Conservation (phyloP, 2,888 invertebrate species). For the Drosophila parthenogenetica region DNA sequence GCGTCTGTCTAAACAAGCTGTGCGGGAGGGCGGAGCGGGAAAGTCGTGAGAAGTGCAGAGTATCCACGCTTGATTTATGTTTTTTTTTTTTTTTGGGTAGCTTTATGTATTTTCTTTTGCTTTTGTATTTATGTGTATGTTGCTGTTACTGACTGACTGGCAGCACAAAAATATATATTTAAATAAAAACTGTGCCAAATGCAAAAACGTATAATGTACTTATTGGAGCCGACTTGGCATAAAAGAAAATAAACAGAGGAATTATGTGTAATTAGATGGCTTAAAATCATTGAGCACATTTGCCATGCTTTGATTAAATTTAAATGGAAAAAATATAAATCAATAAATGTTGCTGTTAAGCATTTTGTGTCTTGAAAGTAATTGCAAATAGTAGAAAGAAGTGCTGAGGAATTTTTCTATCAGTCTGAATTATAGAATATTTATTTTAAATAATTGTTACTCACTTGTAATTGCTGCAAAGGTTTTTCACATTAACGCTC, state of each 20-base stretch:
- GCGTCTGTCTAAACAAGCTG: conserved; percentile 53
- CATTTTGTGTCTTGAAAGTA: neutral
- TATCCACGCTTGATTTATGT: conserved; percentile 53
- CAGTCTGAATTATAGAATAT: neutral
- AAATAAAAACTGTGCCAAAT: conserved; percentile 48
- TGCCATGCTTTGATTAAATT: conserved; percentile 32
- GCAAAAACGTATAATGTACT: conserved; percentile 21
- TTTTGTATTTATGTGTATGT: conserved; percentile 10
- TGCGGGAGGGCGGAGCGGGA: neutral
- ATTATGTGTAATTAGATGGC: conserved; percentile 60
- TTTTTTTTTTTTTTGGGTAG: conserved; percentile 3
- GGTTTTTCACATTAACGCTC: conserved; percentile 22
- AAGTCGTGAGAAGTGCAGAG: neutral
- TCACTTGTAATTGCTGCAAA: conserved; percentile 26
- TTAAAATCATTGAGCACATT: conserved; percentile 62
- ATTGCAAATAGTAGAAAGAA: neutral
- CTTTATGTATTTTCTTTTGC: conserved; percentile 3
- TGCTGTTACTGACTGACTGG: conserved; percentile 29
- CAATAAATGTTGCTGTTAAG: conserved; percentile 7
- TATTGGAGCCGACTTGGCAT: conserved; percentile 6
- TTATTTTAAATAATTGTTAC: conserved; percentile 5
- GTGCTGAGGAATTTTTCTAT: neutral
- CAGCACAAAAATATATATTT: conserved; percentile 23
- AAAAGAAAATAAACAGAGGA: conserved; percentile 21
- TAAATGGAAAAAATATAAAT: conserved; percentile 29